phyloP scores from a whole-genome alignment of 2,888 invertebrate genomes.

The Leuctra nigra region DNA sequence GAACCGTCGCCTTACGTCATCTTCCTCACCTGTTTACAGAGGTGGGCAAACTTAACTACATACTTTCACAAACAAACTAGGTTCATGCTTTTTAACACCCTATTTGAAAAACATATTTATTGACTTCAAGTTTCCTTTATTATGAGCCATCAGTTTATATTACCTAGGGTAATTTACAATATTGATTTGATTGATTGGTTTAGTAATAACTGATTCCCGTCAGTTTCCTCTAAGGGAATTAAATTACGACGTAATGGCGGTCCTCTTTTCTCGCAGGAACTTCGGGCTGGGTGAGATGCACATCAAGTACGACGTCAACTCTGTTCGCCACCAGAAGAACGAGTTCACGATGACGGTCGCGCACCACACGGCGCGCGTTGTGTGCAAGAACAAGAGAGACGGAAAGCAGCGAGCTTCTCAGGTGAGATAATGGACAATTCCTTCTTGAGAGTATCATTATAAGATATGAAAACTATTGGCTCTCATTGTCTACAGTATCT shows the following conservation, averaged over 20 bases:
- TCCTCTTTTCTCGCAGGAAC: constrained; percentile 65
- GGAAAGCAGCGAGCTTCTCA: constrained; percentile 96
- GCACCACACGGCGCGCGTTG: constrained; percentile 80
- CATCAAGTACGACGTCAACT: constrained; percentile 79
- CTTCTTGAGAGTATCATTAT: not conserved
- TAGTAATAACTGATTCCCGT: no score
- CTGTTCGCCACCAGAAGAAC: constrained; percentile 83
- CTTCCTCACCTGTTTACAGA: constrained; percentile 80
- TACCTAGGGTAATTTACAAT: no score
- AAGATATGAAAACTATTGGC: no score
- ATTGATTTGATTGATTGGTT: no score
- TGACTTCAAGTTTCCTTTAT: no score
- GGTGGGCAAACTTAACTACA: constrained; percentile 34
- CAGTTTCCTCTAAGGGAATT: no score
- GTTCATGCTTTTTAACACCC: not conserved
- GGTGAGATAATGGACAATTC: constrained; percentile 72
- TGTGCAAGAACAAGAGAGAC: constrained; percentile 93
- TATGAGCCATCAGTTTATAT: no score
- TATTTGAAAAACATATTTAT: not conserved
- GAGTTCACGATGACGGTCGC: constrained; percentile 94
- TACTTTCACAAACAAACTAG: no score
- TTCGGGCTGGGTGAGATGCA: constrained; percentile 86
- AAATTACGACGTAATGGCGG: not conserved
- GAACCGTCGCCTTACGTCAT: constrained; percentile 94
- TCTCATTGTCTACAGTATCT: no score